phyloP scores from a whole-genome alignment of 1,140 invertebrate species.

The Thaumetopoea pityocampa region DNA sequence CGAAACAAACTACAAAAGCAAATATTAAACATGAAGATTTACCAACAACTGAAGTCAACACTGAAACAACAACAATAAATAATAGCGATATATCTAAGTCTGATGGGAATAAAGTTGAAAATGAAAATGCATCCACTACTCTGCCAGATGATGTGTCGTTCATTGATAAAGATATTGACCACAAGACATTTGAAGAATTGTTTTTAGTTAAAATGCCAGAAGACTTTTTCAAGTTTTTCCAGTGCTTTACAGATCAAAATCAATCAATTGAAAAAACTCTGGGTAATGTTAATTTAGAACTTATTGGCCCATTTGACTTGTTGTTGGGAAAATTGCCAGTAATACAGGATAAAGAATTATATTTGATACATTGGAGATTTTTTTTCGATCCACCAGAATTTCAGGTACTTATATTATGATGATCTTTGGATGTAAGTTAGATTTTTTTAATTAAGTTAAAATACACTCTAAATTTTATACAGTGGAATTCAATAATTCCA shows the following conservation, averaged over 20 bases:
- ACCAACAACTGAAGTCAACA: not conserved
- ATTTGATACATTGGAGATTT: conserved; percentile 91
- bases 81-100: not conserved
- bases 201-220: conserved; percentile 92
- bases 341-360: conserved; percentile 77
- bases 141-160: conserved; percentile 27
- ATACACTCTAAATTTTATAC: not conserved
- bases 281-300: conserved; percentile 79
- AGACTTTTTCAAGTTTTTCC: conserved; percentile 92
- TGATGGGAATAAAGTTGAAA: conserved; percentile 4
- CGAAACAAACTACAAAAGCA: conserved; percentile 18
- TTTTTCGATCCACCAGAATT: conserved; percentile 97
- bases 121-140: conserved; percentile 1
- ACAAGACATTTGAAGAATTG: conserved; percentile 80
- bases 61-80: not conserved
- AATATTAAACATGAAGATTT: not conserved
- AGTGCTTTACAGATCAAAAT: conserved; percentile 76
- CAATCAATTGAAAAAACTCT: conserved; percentile 79
- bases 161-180: conserved; percentile 37
- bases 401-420: conserved; percentile 77
- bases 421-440: not conserved
- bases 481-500: not conserved
- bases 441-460: not conserved
- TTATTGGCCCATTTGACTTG: conserved; percentile 94
- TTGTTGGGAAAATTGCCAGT: conserved; percentile 81